Evolutionary conservation across 2,113 vertebrate genomes (phyloP).

Genomic region (Dipodomys stephensi): DNA sequence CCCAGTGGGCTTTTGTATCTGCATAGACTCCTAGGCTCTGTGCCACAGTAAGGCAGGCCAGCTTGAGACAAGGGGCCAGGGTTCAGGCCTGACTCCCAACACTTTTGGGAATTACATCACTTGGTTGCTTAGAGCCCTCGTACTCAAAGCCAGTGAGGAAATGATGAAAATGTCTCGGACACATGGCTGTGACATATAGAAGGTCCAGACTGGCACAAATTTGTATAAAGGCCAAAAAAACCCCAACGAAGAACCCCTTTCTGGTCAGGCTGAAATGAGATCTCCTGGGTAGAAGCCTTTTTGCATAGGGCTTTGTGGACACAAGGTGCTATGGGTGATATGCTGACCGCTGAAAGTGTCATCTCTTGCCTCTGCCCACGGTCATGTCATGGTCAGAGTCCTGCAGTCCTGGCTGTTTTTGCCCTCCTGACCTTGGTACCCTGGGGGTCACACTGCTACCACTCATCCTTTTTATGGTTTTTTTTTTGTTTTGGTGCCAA

Average conservation of each 20-base stretch:
- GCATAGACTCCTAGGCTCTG: not conserved
- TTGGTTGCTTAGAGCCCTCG: no score
- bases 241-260: not conserved
- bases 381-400: no score
- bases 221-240: not conserved
- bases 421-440: no score
- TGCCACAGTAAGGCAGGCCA: not conserved
- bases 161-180: not conserved
- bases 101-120: not conserved
- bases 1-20: not conserved
- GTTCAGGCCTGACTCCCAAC: not conserved
- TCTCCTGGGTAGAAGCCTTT: not conserved
- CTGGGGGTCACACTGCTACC: no score
- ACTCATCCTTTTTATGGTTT: no score
- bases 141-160: no score
- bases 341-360: not conserved
- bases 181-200: not conserved
- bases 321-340: fast-evolving
- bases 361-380: not conserved
- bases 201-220: not conserved
- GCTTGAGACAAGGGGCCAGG: not conserved
- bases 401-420: not conserved
- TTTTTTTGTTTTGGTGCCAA: no score
- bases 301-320: not conserved
- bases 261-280: not conserved